Evolutionary conservation across 2,797 vertebrate species (phyloP).

Genomic region (Sylvia borin): DNA sequence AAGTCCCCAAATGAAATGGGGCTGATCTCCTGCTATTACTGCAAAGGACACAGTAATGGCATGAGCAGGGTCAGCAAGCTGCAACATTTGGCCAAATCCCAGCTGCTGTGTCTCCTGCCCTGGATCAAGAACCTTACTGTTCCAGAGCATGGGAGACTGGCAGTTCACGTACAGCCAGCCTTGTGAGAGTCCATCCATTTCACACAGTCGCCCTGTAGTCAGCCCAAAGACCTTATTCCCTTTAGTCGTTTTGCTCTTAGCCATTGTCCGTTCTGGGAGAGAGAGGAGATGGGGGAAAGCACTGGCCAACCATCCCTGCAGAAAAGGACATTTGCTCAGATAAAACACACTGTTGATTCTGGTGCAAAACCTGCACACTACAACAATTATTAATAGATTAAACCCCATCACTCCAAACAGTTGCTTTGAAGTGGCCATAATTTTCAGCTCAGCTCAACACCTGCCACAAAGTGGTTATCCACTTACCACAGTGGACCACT

Average conservation of each 20-base stretch:
- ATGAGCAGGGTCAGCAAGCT: not conserved
- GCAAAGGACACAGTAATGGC: not conserved
- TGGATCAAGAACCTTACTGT: not conserved
- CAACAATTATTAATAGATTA: not conserved
- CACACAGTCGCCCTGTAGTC: not conserved
- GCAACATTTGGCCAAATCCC: not conserved
- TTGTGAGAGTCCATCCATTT: not conserved
- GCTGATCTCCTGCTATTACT: not conserved
- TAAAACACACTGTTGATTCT: not conserved
- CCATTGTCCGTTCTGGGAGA: not conserved
- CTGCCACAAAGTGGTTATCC: not conserved
- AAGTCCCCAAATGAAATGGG: not conserved
- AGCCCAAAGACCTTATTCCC: not conserved
- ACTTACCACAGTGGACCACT: not conserved
- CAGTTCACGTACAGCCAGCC: not conserved
- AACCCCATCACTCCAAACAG: not conserved
- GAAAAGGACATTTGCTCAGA: not conserved
- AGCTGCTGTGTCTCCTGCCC: not conserved
- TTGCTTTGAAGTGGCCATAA: not conserved
- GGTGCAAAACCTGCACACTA: not conserved
- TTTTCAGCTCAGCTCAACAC: conserved; percentile 5
- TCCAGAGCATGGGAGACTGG: not conserved
- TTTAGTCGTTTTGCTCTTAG: not conserved
- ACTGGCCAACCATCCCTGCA: not conserved
- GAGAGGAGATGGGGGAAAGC: not conserved